Evolutionary conservation across 2,888 invertebrate genomes (phyloP).

Genomic region (Volucella inflata): DNA sequence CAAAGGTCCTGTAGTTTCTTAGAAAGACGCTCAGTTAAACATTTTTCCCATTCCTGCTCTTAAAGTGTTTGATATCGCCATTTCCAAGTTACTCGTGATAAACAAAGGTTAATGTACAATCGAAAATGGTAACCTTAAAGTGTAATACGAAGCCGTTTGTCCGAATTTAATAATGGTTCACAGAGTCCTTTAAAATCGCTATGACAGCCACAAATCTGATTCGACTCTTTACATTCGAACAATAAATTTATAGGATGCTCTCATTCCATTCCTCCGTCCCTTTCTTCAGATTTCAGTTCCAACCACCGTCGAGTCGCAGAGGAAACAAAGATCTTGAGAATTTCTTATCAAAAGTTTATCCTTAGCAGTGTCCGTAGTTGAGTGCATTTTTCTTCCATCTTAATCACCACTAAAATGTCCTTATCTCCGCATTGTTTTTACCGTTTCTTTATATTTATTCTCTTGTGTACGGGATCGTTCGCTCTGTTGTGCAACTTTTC

Average conservation of each 20-base stretch:
- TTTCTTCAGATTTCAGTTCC: not conserved
- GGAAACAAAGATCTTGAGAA: slow-evolving; percentile 33
- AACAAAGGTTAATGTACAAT: too few relatives aligned
- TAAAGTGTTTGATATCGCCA: too few relatives aligned
- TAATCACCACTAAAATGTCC: slow-evolving; percentile 71
- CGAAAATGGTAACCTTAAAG: too few relatives aligned
- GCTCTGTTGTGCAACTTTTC: slow-evolving; percentile 21
- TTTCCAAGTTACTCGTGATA: too few relatives aligned
- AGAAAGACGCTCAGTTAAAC: too few relatives aligned
- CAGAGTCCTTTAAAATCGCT: too few relatives aligned
- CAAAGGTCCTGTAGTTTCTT: too few relatives aligned
- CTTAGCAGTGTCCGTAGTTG: slow-evolving; percentile 52
- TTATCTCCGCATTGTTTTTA: slow-evolving; percentile 66
- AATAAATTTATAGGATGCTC: not conserved
- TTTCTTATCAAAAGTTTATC: slow-evolving; percentile 71
- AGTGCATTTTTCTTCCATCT: slow-evolving; percentile 72
- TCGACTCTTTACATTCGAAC: not conserved
- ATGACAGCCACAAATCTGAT: too few relatives aligned
- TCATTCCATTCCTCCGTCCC: slow-evolving; percentile 6
- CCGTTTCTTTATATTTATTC: slow-evolving; percentile 40
- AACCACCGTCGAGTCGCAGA: not conserved
- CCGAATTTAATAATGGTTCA: too few relatives aligned
- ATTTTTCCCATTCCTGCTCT: too few relatives aligned
- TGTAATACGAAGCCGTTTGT: too few relatives aligned
- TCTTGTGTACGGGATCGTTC: slow-evolving; percentile 7